phyloP scores from a whole-genome alignment of 2,113 vertebrate genomes.

The Chaetorhynchus papuensis region DNA sequence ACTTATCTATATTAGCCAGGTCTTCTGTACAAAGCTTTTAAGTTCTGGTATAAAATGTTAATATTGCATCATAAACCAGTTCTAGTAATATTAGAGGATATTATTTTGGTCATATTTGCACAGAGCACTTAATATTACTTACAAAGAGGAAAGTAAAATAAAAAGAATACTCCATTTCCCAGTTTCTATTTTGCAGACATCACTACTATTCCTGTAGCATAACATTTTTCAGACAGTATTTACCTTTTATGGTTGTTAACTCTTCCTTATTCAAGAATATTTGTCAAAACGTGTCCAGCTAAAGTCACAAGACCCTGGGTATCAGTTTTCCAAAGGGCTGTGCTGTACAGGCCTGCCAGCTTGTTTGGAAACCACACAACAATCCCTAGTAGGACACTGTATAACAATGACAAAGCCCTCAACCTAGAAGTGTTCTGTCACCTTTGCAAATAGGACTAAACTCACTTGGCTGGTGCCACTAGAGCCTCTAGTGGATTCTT shows the following conservation, averaged over 20 bases:
- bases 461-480: neutral
- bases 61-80: neutral
- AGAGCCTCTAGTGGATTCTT: neutral
- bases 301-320: neutral
- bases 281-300: neutral
- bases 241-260: neutral
- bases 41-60: neutral
- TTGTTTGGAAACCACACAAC: neutral
- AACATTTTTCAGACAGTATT: neutral
- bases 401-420: neutral
- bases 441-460: neutral
- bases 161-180: neutral
- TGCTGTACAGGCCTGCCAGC: neutral
- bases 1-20: neutral
- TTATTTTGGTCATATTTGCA: neutral
- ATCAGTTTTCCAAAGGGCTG: neutral
- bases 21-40: neutral
- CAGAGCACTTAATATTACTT: neutral
- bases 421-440: neutral
- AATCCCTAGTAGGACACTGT: neutral
- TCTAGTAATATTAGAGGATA: neutral
- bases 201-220: neutral
- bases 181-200: neutral
- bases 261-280: neutral
- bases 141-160: neutral